Conservation (phyloP, 2,797 vertebrate genomes). For the Leucoraja ocellata region DNA sequence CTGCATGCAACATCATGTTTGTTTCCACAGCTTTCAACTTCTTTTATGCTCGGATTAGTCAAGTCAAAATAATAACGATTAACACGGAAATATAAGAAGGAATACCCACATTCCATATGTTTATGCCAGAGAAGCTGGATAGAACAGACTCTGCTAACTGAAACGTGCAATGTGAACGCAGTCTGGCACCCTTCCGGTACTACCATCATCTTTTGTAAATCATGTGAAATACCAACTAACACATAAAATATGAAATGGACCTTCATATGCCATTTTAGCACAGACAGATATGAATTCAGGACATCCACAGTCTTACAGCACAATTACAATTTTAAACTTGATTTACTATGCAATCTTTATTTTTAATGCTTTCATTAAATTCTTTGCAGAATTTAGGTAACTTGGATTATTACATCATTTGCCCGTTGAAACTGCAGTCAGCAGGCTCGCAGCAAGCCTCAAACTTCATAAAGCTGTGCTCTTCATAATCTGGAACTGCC, state of each 20-base stretch:
- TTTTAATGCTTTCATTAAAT: slow-evolving; percentile 12
- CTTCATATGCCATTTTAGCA: not conserved
- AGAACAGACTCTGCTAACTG: not conserved
- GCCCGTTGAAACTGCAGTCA: slow-evolving; percentile 32
- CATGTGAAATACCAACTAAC: not conserved
- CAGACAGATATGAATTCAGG: not conserved
- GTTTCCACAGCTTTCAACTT: not conserved
- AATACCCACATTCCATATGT: not conserved
- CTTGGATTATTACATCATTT: slow-evolving; percentile 4
- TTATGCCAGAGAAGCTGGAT: too few relatives aligned
- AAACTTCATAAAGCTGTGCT: slow-evolving; percentile 14
- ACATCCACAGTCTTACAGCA: not conserved
- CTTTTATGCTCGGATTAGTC: too few relatives aligned
- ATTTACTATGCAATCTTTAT: slow-evolving; percentile 18
- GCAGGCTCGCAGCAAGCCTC: slow-evolving; percentile 14
- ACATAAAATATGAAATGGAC: not conserved
- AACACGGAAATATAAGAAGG: too few relatives aligned
- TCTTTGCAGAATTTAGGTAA: not conserved
- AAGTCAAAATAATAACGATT: not conserved
- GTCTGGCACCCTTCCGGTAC: not conserved
- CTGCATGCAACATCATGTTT: not conserved
- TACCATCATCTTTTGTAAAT: not conserved
- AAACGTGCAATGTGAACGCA: not conserved
- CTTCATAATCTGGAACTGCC: slow-evolving; percentile 17
- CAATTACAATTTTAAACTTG: not conserved